Base-by-base conservation (phyloP, 2,888 invertebrate species). In the Pammene aurita region DNA sequence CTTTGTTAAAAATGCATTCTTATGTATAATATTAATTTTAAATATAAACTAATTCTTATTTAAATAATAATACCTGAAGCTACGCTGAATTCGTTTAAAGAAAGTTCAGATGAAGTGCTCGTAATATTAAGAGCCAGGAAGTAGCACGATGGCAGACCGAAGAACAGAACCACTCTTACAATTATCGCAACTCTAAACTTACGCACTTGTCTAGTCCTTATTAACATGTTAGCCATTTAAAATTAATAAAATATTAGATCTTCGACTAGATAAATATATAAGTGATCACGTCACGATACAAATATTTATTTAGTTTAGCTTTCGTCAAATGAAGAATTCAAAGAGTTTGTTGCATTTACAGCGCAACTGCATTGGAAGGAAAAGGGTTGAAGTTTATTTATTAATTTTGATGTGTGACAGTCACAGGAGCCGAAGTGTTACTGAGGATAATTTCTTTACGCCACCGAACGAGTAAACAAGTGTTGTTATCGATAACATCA, bases 321-420 rank as follows among this genome's bases (percentile, higher is more conserved):
- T 80, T 81, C 77, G 88, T 90, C 90, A 90, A 91, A 90, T 89
- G 68, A 88, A 90, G 72, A 89, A 89, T 72, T 90, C 86, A 72
- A 84, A 89, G 77, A 87, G 82, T 83, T 89, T 81, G 79, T 84
- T 83, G 83, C 84, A 81, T 75, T 81, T 82, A 80, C 85, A 83
- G 82, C 83, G 80, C 70, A 84, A 80, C 75, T 78, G 80, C 89
- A 90, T 88, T 83, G 79, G 84, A 70, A 78, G 13, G 68, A 55
- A 69, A 71, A 71, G 74, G 71, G 58, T 65, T 74, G 65, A 72
- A 73, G 72, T 52, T 70, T 75, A 78, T 78, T 71, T 72, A 67
- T 73, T 73, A 77, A 78, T 79, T 82, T 78, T 78, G 69, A 80
- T 85, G 86, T 84, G 80, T 75, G 72, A 67, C 66, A 69, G 69